Evolutionary conservation across 2,888 invertebrate genomes (phyloP).

Genomic region (Limnephilus rhombicus): DNA sequence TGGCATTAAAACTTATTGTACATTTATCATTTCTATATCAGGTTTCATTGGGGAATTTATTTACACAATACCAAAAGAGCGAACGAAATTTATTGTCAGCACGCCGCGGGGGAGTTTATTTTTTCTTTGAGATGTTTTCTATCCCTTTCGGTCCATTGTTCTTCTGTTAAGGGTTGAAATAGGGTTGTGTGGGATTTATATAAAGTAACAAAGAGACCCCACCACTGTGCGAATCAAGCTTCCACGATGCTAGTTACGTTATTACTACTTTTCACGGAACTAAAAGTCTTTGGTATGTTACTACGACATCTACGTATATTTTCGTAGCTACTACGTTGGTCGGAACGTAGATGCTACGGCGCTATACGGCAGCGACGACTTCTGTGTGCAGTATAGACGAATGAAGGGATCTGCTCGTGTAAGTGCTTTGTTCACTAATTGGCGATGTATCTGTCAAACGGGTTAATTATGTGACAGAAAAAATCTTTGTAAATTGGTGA

Average conservation of each 20-base stretch:
- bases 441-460: not conserved
- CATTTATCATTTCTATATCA: not conserved
- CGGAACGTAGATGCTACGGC: not conserved
- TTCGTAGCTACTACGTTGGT: not conserved
- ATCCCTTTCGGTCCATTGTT: slow-evolving; percentile 17
- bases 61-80: not conserved
- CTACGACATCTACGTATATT: not conserved
- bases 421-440: not conserved
- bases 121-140: slow-evolving; percentile 23
- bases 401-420: not conserved
- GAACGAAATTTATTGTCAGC: not conserved
- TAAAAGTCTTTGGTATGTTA: not conserved
- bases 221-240: not conserved
- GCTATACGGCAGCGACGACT: not conserved
- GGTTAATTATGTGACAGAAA: not conserved
- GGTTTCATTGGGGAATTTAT: not conserved
- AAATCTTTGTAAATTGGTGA: not conserved
- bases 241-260: not conserved
- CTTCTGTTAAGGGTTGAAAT: not conserved
- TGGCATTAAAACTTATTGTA: not conserved
- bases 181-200: not conserved
- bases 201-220: not conserved
- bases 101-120: not conserved
- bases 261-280: not conserved
- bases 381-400: not conserved